Evolutionary conservation across 2,113 vertebrate species (phyloP).

Genomic region (Dissostichus mawsoni): DNA sequence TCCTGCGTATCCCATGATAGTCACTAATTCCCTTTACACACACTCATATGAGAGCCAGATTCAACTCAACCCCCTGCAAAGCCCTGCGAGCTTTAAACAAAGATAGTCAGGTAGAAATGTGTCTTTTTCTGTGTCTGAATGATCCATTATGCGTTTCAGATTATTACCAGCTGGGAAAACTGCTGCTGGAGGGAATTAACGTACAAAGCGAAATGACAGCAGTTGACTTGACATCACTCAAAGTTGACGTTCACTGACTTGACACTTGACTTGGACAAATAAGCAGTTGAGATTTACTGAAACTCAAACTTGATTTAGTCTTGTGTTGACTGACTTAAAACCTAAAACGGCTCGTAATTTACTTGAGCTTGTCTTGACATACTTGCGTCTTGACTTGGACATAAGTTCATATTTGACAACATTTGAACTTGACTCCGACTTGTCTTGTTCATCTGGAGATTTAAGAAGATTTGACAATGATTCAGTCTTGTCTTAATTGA

Average conservation of each 20-base stretch:
- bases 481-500: no score
- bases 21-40: slow-evolving; percentile 50
- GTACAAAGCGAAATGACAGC: no score
- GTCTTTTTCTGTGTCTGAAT: slow-evolving; percentile 41
- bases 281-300: not conserved
- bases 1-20: slow-evolving; percentile 60
- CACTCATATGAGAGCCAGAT: slow-evolving; percentile 59
- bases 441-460: no score
- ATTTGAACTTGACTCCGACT: not conserved
- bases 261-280: not conserved
- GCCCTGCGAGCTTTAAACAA: not conserved
- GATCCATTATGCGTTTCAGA: slow-evolving; percentile 38
- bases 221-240: not conserved
- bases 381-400: no score
- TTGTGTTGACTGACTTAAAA: no score
- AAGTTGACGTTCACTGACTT: not conserved
- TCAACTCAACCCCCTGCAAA: slow-evolving; percentile 51
- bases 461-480: no score
- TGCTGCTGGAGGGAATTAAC: slow-evolving; percentile 11
- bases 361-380: no score
- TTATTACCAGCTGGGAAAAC: slow-evolving; percentile 14
- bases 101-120: slow-evolving; percentile 13
- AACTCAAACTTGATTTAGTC: not conserved
- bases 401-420: no score
- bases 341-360: no score